Evolutionary conservation across 2,888 invertebrate genomes (phyloP).

Genomic region (Agrotis clavis): DNA sequence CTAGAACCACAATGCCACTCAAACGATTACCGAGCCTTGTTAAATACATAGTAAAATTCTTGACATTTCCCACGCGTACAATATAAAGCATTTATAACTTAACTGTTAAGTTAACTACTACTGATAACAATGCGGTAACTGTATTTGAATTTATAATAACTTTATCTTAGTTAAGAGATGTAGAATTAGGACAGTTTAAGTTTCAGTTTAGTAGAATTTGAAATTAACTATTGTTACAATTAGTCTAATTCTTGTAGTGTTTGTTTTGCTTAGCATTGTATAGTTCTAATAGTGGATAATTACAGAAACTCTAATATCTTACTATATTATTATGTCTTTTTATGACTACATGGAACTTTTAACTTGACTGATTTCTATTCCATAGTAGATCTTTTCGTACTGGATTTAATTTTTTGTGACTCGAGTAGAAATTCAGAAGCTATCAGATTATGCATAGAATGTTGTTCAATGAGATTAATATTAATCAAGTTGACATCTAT

Average conservation of each 20-base stretch:
- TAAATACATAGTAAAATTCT: conserved; percentile 46
- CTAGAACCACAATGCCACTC: conserved; percentile 33
- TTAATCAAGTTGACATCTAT: neutral
- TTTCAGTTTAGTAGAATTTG: conserved; percentile 1
- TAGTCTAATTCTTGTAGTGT: neutral
- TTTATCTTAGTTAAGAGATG: conserved; percentile 52
- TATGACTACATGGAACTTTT: too few species aligned
- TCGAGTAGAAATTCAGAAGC: neutral
- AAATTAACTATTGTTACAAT: conserved; percentile 27
- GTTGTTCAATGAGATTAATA: neutral
- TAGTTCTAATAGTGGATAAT: neutral
- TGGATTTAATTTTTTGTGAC: neutral
- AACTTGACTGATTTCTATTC: neutral
- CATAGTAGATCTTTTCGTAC: too few species aligned
- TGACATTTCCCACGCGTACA: conserved; percentile 64
- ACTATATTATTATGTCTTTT: neutral
- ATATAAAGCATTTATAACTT: conserved; percentile 56
- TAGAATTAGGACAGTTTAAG: conserved; percentile 41
- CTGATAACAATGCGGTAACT: conserved; percentile 56
- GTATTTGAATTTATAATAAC: conserved; percentile 60
- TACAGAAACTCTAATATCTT: neutral
- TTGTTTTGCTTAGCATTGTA: neutral
- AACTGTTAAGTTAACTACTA: conserved; percentile 50
- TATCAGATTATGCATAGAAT: neutral
- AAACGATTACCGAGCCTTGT: conserved; percentile 32